Conservation (phyloP, 2,113 vertebrate species). For the Vanacampus margaritifer region DNA sequence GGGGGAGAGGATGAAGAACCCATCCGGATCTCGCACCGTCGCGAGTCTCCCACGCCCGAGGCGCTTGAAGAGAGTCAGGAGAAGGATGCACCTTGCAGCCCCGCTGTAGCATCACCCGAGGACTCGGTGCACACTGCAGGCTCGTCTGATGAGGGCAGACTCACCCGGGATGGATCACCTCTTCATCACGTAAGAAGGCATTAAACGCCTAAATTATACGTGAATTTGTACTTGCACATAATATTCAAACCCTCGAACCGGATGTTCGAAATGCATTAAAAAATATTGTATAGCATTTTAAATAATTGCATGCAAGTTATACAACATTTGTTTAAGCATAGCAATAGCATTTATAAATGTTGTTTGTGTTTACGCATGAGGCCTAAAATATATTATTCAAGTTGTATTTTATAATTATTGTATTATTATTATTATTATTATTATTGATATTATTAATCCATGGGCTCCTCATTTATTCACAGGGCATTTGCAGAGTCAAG, state of each 20-base stretch:
- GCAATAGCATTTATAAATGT: too few species aligned
- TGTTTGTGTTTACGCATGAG: too few species aligned
- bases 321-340: too few species aligned
- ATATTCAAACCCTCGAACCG: background rate
- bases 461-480: background rate
- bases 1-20: constrained; percentile 81
- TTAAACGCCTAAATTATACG: constrained; percentile 6
- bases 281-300: background rate
- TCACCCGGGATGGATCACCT: constrained; percentile 64
- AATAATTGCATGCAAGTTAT: background rate
- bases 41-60: constrained; percentile 58
- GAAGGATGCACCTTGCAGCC: constrained; percentile 43
- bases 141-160: constrained; percentile 67
- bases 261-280: background rate
- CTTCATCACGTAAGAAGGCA: constrained; percentile 65
- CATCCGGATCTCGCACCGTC: constrained; percentile 55
- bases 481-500: background rate
- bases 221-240: background rate
- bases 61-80: constrained; percentile 58
- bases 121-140: constrained; percentile 35
- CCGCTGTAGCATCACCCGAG: constrained; percentile 42
- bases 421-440: background rate
- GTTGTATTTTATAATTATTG: too few species aligned
- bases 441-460: background rate
- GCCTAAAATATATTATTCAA: too few species aligned